Evolutionary conservation across 1,140 invertebrate species (phyloP), one percentile per base, ranked within the genome.

Genomic region (Aphis gossypii): DNA sequence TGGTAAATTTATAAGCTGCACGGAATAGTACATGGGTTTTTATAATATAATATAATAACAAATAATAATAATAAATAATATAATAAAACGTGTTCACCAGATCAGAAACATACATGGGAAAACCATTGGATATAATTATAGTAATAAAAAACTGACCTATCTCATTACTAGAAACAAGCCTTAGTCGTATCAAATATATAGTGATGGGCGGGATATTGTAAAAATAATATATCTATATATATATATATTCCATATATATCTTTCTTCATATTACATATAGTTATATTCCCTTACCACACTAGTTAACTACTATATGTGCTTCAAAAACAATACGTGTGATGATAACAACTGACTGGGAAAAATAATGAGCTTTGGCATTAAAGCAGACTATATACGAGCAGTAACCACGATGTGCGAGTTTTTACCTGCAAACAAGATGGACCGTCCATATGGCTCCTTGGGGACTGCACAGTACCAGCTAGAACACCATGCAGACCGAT

Each of bases 341-440:
- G 88, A 89, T 89, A 89, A 51, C 41, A 82, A 83, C 91, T 84
- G 91, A 83, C 68, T 84, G 60, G 23, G 35, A 46, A 51, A 92
- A 82, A 92, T 92, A 92, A 92, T 48, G 91, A 92, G 91, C 46
- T 82, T 92, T 83, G 76, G 91, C 46, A 91, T 82, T 92, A 89
- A 56, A 89, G 88, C 88, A 56, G 88, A 56, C 41, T 38, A 88
- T 48, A 88, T 54, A 38, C 87, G 88, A 89, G n/a, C n/a, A 56
- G 51, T 56, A 56, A 56, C 88, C 48, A 41, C 35, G 88, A 89
- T 56, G 88, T 30, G 88, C 88, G 51, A 89, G 51, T 89, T 83
- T 92, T 82, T 92, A 83, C 88, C 91, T 83, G 76, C 68, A 92
- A 92, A 92, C 91, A 92, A 84, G 91, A 92, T 35, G 91, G 68